Evolutionary conservation across 2,888 invertebrate genomes (phyloP).

Genomic region (Heliconius cydno): DNA sequence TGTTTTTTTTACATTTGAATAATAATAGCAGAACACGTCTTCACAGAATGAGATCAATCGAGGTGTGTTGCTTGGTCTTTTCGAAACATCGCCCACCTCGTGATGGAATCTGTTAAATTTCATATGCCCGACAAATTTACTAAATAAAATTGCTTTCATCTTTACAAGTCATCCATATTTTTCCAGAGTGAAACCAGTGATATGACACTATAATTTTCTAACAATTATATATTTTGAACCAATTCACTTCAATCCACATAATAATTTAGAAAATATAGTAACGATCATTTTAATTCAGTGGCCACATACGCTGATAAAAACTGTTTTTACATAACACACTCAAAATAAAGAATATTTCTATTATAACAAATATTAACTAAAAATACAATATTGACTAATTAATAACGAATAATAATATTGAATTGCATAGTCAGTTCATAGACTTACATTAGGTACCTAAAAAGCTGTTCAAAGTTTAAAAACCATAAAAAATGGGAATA

Average conservation of each 20-base stretch:
- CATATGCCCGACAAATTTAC: slow-evolving; percentile 1
- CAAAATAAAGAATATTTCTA: too few relatives aligned
- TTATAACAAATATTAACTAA: too few relatives aligned
- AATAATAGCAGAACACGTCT: background rate
- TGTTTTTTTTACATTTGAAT: background rate
- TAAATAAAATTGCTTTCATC: slow-evolving; percentile 1
- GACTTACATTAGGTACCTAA: background rate
- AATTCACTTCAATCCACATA: too few relatives aligned
- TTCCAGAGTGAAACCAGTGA: background rate
- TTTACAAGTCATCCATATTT: background rate
- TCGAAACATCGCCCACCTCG: background rate
- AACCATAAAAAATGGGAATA: background rate
- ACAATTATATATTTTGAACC: background rate
- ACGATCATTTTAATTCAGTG: too few relatives aligned
- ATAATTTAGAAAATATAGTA: too few relatives aligned
- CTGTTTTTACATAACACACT: too few relatives aligned
- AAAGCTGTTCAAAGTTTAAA: background rate
- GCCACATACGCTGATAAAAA: too few relatives aligned
- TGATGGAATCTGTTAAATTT: slow-evolving; percentile 13
- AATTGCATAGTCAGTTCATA: too few relatives aligned
- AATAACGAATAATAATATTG: too few relatives aligned
- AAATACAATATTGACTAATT: too few relatives aligned
- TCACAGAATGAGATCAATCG: slow-evolving; percentile 10
- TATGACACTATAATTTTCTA: background rate
- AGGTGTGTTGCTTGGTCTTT: background rate